Evolutionary conservation across 2,797 vertebrate genomes (phyloP).

Genomic region (Chloroceryle inda): DNA sequence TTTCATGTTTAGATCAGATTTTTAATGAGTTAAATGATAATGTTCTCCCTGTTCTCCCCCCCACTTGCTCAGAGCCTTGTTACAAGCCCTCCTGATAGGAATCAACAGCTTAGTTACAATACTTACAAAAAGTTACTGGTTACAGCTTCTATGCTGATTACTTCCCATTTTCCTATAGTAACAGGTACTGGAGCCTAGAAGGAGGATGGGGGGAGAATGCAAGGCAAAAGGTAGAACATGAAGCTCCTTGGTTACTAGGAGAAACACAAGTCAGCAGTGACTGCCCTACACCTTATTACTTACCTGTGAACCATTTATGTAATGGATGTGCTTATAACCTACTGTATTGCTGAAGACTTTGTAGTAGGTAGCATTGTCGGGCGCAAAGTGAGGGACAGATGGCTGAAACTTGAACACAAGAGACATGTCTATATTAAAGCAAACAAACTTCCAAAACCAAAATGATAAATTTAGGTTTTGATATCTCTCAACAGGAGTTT

Average conservation of each 20-base stretch:
- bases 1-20: not conserved
- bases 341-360: slow-evolving; percentile 88
- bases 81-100: not conserved
- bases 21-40: not conserved
- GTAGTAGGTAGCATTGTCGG: slow-evolving; percentile 89
- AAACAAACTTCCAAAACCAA: not conserved
- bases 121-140: slow-evolving; percentile 89
- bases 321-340: slow-evolving; percentile 94
- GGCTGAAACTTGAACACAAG: slow-evolving; percentile 87
- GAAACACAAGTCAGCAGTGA: not conserved
- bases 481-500: not conserved
- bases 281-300: not conserved
- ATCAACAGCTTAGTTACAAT: not conserved
- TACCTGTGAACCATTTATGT: slow-evolving; percentile 48
- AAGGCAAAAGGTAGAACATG: not conserved
- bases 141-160: slow-evolving; percentile 91
- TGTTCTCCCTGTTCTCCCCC: not conserved
- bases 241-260: not conserved
- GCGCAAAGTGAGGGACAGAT: slow-evolving; percentile 87
- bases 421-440: slow-evolving; percentile 28
- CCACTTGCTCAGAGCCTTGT: not conserved
- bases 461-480: not conserved
- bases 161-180: slow-evolving; percentile 94
- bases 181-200: slow-evolving; percentile 78
- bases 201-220: not conserved